Base-by-base conservation (phyloP, 2,113 vertebrate species). In the Diglossa brunneiventris region DNA sequence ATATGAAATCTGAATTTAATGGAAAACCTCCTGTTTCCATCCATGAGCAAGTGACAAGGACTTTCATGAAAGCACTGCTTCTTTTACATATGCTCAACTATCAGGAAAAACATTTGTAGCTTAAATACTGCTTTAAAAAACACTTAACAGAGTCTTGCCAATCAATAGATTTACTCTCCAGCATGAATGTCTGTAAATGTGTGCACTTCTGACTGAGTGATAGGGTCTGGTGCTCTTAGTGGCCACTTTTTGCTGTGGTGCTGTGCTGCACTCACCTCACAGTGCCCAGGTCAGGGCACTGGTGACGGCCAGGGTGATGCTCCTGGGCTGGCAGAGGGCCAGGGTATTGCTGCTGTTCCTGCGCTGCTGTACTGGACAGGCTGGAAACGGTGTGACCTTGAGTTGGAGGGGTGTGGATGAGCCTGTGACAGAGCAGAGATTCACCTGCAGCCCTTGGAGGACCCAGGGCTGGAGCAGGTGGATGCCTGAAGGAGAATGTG, bases 141-240 rank as follows among this genome's bases (percentile, higher is more conserved):
- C 27, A 62, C 28, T 89, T 46, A 49, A 12, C 10, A 53, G 12
- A 7, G 10, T 59, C 17, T 83, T 77, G 39, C 19, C 72, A 89
- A 91, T 49, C 47, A n/a, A 7, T 37, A 8, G 8, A 52, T 89
- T 91, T 89, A 63, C 24, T 87, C 39, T 59, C 22, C 49, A 73
- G 30, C 56, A 33, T 0, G 1, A 77, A 35, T 18, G 14, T 22
- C 37, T 2, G 0, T 10, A 88, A 88, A 58, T 1, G 4, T 15
- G 12, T 31, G 20, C n/a, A 53, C 47, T 68, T n/a, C 39, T 53
- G 46, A 23, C 47, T 41, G 9, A 17, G 7, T 27, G 19, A 18
- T 55, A 42, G 18, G 11, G 21, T 46, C 49, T 47, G 21, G 15
- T 70, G 41, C 12, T 62, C 0, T 62, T 8, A 41, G n/a, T 27